A percentile compares a stretch with the other conserved stretches of the same genome.
Evolutionary conservation across 2,888 invertebrate species (phyloP).

Genomic region (Tenthredo notha): DNA sequence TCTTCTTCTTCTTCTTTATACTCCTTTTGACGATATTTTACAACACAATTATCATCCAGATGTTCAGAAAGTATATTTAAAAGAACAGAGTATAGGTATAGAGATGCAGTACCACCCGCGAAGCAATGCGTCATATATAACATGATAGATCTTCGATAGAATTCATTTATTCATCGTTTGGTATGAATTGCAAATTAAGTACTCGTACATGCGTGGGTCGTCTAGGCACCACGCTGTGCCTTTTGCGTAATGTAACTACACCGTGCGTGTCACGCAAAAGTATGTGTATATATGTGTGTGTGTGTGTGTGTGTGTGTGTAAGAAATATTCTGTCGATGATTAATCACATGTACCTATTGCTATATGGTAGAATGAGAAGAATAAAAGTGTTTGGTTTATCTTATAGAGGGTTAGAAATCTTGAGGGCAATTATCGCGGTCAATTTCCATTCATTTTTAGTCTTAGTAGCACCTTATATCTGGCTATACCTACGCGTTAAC

Average conservation of each 20-base stretch:
- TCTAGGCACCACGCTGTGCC: not conserved
- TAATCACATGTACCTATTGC: not conserved
- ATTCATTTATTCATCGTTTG: slow-evolving; percentile 23
- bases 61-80: not conserved
- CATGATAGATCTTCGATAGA: slow-evolving; percentile 11
- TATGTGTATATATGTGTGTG: too few species aligned
- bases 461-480: not conserved
- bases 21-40: not conserved
- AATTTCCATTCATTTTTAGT: not conserved
- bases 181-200: slow-evolving; percentile 36
- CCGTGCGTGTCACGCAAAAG: slow-evolving; percentile 8
- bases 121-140: not conserved
- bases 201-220: not conserved
- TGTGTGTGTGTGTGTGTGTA: not conserved
- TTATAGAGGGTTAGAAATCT: slow-evolving; percentile 8
- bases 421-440: not conserved
- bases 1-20: not conserved
- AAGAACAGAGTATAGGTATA: not conserved
- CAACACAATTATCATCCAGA: not conserved
- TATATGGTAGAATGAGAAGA: not conserved
- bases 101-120: not conserved
- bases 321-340: not conserved
- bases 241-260: slow-evolving; percentile 14
- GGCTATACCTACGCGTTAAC: slow-evolving; percentile 54
- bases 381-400: slow-evolving; percentile 14